Percentiles rank a stretch among this genome's conserved stretches.
phyloP scores from a whole-genome alignment of 2,113 vertebrate species.

The Campylorhamphus procurvoides region DNA sequence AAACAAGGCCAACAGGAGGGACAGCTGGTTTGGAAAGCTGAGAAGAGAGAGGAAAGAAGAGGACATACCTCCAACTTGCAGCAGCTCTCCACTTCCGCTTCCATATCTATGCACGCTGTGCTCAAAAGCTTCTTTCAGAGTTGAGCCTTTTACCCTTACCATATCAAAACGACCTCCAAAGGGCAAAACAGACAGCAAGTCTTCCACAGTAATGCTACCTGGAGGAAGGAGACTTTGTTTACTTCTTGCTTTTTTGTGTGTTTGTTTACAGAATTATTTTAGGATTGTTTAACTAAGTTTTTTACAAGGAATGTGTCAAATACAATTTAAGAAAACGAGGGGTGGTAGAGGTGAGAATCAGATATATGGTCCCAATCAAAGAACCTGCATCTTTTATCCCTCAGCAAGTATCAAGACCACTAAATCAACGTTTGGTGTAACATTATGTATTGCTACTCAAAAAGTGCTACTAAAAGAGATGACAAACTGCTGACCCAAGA shows the following conservation, averaged over 20 bases:
- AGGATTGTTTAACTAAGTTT: background rate
- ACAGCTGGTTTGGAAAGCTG: background rate
- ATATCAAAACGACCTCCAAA: constrained; percentile 91
- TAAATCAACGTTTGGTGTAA: background rate
- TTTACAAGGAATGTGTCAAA: background rate
- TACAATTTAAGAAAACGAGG: background rate
- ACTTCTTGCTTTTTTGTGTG: background rate
- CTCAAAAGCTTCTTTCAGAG: constrained; percentile 86
- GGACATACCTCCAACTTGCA: constrained; percentile 89
- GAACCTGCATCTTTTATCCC: background rate
- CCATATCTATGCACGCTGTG: constrained; percentile 85
- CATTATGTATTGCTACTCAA: background rate
- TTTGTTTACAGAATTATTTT: background rate
- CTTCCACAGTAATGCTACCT: constrained; percentile 91
- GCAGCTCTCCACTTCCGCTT: constrained; percentile 84
- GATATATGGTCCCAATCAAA: background rate
- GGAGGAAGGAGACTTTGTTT: background rate
- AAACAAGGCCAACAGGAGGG: background rate
- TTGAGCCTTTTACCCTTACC: constrained; percentile 85
- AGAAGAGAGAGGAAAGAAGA: background rate
- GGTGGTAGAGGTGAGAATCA: background rate
- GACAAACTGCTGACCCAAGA: background rate
- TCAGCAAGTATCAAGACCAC: background rate
- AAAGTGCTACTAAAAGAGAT: background rate
- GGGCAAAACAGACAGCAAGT: constrained; percentile 86